Base-by-base conservation (phyloP, 2,888 invertebrate genomes). In the Dryococelus australis region DNA sequence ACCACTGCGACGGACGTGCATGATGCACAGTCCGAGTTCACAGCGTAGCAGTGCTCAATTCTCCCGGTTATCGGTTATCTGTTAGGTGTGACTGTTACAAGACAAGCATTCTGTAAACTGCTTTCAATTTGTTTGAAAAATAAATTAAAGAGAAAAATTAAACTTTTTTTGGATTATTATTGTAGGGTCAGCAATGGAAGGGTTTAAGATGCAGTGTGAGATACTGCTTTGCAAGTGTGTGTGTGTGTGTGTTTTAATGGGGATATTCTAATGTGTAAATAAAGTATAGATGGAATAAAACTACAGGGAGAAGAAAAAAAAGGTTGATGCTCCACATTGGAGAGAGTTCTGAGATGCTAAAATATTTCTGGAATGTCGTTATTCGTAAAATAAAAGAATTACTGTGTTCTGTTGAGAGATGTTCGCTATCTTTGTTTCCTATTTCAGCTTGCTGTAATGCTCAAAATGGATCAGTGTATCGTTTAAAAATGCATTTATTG, bases 271-370 rank as follows among this genome's bases (percentile, higher is more conserved):
- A 87, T 43, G 47, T 87, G 87, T 87, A 87, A 87, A 87, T 87
- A 87, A 78, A 85, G 79, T 85, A 28, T 85, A 78, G 35, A 85
- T 65, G 51, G 35, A 28, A 84, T 84, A 79, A 79, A 87, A 86
- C 83, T 87, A 87, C 87, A 87, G 87, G 87, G 87, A 87, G 84
- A 86, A 86, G 78, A 85, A 78, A 27, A 43, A 87, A 86, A 86
- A 86, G 84, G 43, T 79, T 79, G 35, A 53, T 81, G 47, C 86
- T 87, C 86, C 87, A 87, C 84, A 86, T 87, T 87, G 87, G 87
- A 87, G 87, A 85, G 85, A 80, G 79, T 65, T 65, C 65, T n/a
- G n/a, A 20, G 65, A 65, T 65, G 65, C 65, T 65, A n/a, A 65
- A 24, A 65, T 65, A 65, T 65, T 65, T 65, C 65, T 65, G 65